A percentile compares a stretch with the other conserved stretches of the same genome.
Evolutionary conservation across 2,113 vertebrate genomes (phyloP).

Genomic region (Morone saxatilis): DNA sequence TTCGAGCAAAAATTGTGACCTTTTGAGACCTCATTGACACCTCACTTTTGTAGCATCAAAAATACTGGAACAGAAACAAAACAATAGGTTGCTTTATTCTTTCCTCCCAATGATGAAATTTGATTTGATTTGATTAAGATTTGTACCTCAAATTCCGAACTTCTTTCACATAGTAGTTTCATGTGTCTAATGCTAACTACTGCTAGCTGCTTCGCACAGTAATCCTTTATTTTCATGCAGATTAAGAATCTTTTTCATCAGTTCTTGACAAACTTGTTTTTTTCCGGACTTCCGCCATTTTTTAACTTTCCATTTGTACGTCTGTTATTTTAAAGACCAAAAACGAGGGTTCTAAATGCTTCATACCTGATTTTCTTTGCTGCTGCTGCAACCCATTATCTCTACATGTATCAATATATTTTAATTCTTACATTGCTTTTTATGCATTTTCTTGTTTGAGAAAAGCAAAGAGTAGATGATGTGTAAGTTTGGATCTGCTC

Average conservation of each 20-base stretch:
- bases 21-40: background rate
- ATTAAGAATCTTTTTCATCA: background rate
- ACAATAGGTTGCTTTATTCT: background rate
- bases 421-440: background rate
- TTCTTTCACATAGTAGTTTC: background rate
- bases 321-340: background rate
- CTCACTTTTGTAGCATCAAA: background rate
- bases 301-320: background rate
- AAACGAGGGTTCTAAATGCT: background rate
- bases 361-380: background rate
- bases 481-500: background rate
- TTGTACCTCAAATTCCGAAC: background rate
- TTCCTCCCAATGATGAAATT: background rate
- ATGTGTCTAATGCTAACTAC: background rate
- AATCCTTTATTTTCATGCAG: background rate
- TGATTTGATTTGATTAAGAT: background rate
- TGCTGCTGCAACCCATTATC: background rate
- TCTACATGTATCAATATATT: too few relatives aligned
- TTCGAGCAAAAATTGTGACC: slow-evolving; percentile 20
- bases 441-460: background rate
- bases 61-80: background rate
- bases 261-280: background rate
- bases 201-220: background rate
- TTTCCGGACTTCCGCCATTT: too few relatives aligned
- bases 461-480: background rate